Percentiles rank a stretch among this genome's conserved stretches.
Conservation (phyloP, 2,113 vertebrate genomes). For the Ptyas mucosa region DNA sequence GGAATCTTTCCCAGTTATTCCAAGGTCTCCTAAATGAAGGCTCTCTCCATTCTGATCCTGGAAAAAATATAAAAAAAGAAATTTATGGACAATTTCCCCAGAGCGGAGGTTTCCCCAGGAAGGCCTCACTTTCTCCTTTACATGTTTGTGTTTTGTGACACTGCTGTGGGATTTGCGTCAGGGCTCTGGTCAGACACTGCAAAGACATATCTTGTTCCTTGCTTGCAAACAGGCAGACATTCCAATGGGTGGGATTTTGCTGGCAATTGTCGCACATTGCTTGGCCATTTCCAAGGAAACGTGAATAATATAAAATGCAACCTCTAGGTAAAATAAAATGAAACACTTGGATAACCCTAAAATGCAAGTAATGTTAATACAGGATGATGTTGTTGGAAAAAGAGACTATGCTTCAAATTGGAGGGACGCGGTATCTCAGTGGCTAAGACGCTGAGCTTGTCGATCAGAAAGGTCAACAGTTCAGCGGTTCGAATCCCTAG, state of each 20-base stretch:
- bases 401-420: neutral
- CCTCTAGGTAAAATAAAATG: neutral
- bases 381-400: neutral
- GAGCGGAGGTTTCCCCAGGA: neutral
- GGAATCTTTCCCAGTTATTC: conserved; percentile 72
- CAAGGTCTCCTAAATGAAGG: conserved; percentile 74
- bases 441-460: no score
- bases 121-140: neutral
- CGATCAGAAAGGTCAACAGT: no score
- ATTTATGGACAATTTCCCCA: neutral
- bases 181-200: neutral
- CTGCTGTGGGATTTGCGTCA: neutral
- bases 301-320: neutral
- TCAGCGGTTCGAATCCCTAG: no score
- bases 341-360: neutral
- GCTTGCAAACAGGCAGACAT: neutral
- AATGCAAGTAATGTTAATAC: neutral
- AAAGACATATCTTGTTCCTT: neutral
- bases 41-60: conserved; percentile 85
- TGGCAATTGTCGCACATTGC: neutral
- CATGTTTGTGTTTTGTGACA: no score
- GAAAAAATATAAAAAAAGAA: conserved; percentile 12
- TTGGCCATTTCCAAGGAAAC: neutral
- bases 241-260: neutral
- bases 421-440: no score